Percentiles rank a stretch among this genome's conserved stretches.
Conservation (phyloP, 2,113 vertebrate genomes). For the Heloderma charlesbogerti region DNA sequence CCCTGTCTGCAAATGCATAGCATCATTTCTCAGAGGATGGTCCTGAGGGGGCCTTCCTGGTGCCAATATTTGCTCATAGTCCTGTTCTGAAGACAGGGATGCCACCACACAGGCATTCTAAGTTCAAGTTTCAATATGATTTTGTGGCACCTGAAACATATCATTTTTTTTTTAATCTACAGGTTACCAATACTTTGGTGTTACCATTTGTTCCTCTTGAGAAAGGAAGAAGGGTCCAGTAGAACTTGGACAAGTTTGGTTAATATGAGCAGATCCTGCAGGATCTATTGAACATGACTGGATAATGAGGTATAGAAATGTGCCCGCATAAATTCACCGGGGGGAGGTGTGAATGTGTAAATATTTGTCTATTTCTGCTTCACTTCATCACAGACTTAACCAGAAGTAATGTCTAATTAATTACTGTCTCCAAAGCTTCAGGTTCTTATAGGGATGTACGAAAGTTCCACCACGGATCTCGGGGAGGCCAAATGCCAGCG, state of each 20-base stretch:
- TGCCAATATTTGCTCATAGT: no score
- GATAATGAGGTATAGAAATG: no score
- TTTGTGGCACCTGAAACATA: not conserved
- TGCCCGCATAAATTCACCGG: not conserved
- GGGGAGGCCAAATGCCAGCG: no score
- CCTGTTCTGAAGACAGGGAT: no score
- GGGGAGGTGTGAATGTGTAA: not conserved
- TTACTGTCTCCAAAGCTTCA: conserved; percentile 21
- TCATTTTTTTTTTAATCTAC: not conserved
- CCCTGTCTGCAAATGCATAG: no score
- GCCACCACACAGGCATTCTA: no score
- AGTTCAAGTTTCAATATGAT: no score
- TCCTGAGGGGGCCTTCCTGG: no score
- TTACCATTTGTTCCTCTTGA: not conserved
- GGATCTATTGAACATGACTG: not conserved
- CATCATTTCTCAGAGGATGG: no score
- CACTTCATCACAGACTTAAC: not conserved
- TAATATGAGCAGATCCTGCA: not conserved
- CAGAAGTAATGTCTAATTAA: conserved; percentile 19
- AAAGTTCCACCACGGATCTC: no score
- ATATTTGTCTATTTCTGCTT: not conserved
- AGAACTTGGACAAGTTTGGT: not conserved
- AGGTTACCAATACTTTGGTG: no score
- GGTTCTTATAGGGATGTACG: no score
- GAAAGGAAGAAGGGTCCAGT: not conserved